Evolutionary conservation across 1,140 invertebrate species (phyloP), one percentile per base, ranked within the genome.

Genomic region (Oreohelix idahoensis): DNA sequence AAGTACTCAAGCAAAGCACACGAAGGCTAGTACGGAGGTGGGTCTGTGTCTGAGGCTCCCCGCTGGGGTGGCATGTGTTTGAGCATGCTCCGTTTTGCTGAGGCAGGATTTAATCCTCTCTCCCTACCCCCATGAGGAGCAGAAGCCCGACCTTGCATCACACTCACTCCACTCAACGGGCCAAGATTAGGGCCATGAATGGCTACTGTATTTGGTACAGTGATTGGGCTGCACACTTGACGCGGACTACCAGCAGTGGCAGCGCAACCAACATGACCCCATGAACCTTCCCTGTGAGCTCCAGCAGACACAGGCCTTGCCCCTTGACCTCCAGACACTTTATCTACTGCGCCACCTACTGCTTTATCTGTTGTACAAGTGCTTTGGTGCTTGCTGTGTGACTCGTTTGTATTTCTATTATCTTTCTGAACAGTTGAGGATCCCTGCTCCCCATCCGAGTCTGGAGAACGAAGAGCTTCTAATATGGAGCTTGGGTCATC

Each of bases 31-130:
- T 90, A 86, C 63, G 88, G 89, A 36, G 89, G 88, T 63, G 89
- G 89, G 58, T 90, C 89, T 45, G 86, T 84, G 81, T 89, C 89
- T 51, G 87, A 87, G 42, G 87, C 85, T 73, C 85, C 85, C 74
- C 86, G 81, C 51, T 86, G 84, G 58, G 88, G 84, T 77, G 88
- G 87, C 83, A 90, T 85, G 83, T 89, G 89, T 79, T 90, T 90
- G 82, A 89, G 88, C 88, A 90, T 87, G 82, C 86, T 88, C 58
- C 88, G 85, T 83, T 90, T 90, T 39, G 87, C 89, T 69, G 88
- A 86, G 58, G 88, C 87, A n/a, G 89, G 87, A 79, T 89, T 90
- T 42, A 90, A 75, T 49, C 86, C 71, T 73, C 81, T 73, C 42
- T 82, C 80, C 49, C 80, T 74, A n/a, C 70, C 80, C 32, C 45